Evolutionary conservation across 2,888 invertebrate genomes (phyloP).

Genomic region (Coelopa pilipes): DNA sequence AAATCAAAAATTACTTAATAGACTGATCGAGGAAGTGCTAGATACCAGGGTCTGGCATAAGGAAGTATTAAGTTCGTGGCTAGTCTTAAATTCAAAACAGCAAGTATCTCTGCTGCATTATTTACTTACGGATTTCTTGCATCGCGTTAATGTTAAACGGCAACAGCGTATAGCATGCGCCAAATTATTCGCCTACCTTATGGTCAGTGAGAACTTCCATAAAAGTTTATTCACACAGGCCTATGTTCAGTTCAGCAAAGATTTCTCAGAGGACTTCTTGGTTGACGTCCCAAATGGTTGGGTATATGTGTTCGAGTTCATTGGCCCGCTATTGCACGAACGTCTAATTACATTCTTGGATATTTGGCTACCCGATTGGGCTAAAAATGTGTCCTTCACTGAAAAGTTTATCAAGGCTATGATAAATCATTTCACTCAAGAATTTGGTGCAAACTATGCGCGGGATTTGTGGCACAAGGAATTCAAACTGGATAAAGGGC

Average conservation of each 20-base stretch:
- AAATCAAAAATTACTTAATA: constrained; percentile 53
- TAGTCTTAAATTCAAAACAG: constrained; percentile 44
- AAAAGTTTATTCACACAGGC: constrained; percentile 51
- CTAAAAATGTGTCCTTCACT: constrained; percentile 45
- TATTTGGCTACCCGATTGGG: constrained; percentile 59
- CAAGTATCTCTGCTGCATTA: constrained; percentile 54
- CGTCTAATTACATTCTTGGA: constrained; percentile 53
- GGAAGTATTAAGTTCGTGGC: constrained; percentile 54
- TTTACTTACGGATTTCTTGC: constrained; percentile 57
- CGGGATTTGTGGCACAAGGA: constrained; percentile 58
- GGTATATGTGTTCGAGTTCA: constrained; percentile 59
- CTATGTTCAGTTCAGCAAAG: constrained; percentile 53
- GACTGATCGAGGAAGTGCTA: constrained; percentile 54
- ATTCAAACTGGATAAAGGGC: constrained; percentile 56
- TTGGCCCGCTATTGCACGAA: constrained; percentile 59
- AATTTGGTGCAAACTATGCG: constrained; percentile 60
- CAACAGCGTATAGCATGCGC: constrained; percentile 55
- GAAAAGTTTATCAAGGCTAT: constrained; percentile 57
- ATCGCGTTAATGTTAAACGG: constrained; percentile 48
- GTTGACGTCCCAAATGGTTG: constrained; percentile 61
- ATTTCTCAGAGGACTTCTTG: constrained; percentile 53
- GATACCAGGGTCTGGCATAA: constrained; percentile 51
- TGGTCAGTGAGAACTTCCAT: constrained; percentile 48
- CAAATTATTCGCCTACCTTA: constrained; percentile 53
- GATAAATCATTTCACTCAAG: constrained; percentile 57